Evolutionary conservation across 2,113 vertebrate species (phyloP).

Genomic region (Anhinga anhinga): DNA sequence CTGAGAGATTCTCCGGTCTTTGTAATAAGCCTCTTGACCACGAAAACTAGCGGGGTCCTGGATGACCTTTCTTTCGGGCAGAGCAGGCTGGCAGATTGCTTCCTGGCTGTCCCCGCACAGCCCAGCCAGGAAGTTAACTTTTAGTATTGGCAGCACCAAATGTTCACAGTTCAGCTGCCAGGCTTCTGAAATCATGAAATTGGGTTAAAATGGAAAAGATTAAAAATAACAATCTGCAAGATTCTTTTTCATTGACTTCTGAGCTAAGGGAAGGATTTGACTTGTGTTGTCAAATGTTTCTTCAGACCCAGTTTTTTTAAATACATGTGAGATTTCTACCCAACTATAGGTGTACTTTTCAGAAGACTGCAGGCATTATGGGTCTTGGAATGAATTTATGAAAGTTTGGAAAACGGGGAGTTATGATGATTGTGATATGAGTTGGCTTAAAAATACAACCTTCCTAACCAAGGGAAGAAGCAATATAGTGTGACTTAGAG

Average conservation of each 20-base stretch:
- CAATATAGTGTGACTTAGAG: background rate
- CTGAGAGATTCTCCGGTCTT: background rate
- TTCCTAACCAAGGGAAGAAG: background rate
- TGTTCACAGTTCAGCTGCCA: slow-evolving; percentile 15
- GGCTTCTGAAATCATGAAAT: background rate
- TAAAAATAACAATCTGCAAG: background rate
- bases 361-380: background rate
- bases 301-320: background rate
- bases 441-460: background rate
- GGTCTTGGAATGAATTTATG: background rate
- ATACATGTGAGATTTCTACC: background rate
- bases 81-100: background rate
- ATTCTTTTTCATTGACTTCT: background rate
- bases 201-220: background rate
- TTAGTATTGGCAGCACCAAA: slow-evolving; percentile 1
- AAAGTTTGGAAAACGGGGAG: background rate
- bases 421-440: background rate
- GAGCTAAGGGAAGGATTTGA: background rate
- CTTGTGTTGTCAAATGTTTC: background rate
- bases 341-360: background rate
- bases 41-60: background rate
- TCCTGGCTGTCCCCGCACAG: background rate
- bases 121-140: background rate
- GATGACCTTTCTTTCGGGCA: background rate
- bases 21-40: background rate